Evolutionary conservation across 2,888 invertebrate genomes (phyloP), one percentile per base, ranked within the genome.

Genomic region (Ischnura elegans): DNA sequence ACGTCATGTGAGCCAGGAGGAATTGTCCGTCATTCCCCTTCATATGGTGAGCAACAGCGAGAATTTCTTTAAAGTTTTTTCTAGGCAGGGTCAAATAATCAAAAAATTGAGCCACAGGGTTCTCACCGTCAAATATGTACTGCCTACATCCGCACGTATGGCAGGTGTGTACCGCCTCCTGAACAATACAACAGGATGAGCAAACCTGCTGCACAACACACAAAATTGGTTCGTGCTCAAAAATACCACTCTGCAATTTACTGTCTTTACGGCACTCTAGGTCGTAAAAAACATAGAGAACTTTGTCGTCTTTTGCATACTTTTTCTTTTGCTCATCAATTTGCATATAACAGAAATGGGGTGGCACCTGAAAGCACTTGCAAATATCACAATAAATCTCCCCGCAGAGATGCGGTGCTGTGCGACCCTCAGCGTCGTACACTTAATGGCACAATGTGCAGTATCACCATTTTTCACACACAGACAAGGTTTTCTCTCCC

Each of bases 201-300:
- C 85, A 19, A 19, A 19, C 8, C 51, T 51, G 51, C 51, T 51
- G 51, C 13, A 19, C 43, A 2, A 42, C 29, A 42, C 85, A 86
- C 0, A 42, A n/a, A 5, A 42, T 21, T 2, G 85, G 85, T 8
- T 19, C 5, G 16, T 85, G 42, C 19, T 86, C 85, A 8, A 86
- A 86, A 36, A 19, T 21, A 13, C 43, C 43, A 6, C 47, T 47
- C 16, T 93, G 36, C 6, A 93, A 5, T 16, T 16, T 45, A 8
- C 4, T 10, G 10, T 84, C 66, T 43, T 93, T 61, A 4, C 76
- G 42, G 16, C 76, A 66, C 43, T 93, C 93, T 25, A 93, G 45
- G 66, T 93, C 93, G 42, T 47, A 93, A 61, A 66, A 93, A 36
- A 93, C 42, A 8, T 76, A 93, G 5, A 76, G 13, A 10, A 42